Evolutionary conservation across 30 jellyfish, hydroid and myxozoan genomes (phyloP).

Genomic region (Chironex yamaguchii): DNA sequence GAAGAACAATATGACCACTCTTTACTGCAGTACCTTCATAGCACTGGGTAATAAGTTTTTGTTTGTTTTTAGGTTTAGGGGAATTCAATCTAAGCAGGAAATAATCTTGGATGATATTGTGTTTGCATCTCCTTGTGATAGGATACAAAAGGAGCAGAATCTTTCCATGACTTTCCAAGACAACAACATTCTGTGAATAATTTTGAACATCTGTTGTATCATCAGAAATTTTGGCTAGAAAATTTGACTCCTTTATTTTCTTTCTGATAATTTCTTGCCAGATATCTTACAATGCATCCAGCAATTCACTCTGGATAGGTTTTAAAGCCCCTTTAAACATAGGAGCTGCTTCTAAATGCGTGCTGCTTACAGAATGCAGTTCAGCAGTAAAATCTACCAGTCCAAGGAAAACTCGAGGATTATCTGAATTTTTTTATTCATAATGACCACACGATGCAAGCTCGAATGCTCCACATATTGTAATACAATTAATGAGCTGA

Average conservation of each 20-base stretch:
- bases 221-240: constrained; percentile 65
- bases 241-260: constrained; percentile 29
- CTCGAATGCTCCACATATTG: background rate
- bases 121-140: background rate
- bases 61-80: no score
- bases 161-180: constrained; percentile 19
- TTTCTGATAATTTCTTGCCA: background rate
- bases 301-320: constrained; percentile 57
- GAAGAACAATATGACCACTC: background rate
- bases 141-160: constrained; percentile 46
- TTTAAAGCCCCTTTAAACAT: constrained; percentile 66
- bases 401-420: background rate
- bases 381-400: constrained; percentile 23
- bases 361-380: constrained; percentile 38
- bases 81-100: no score
- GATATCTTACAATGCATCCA: constrained; percentile 48
- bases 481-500: background rate
- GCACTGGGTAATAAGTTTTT: no score
- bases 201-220: constrained; percentile 63
- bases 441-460: background rate
- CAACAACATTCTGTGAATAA: constrained; percentile 61
- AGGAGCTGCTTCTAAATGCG: constrained; percentile 30
- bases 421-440: background rate
- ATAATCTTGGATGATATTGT: background rate
- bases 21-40: no score